phyloP scores from a whole-genome alignment of 1,140 invertebrate species.

The Ooceraea biroi region DNA sequence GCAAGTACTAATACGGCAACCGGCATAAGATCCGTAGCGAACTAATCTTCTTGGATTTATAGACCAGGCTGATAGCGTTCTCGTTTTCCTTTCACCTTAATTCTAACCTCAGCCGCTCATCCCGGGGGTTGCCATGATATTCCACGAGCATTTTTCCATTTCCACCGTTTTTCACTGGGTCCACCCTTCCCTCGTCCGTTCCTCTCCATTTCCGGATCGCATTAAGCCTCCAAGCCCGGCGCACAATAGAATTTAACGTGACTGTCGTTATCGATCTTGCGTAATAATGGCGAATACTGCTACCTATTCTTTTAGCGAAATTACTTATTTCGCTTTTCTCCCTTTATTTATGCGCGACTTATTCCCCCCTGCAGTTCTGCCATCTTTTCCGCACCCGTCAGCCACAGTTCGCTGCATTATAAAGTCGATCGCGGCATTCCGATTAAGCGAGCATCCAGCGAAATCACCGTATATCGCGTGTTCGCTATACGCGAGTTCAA shows the following conservation, averaged over 20 bases:
- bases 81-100: slow-evolving; percentile 79
- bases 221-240: slow-evolving; percentile 62
- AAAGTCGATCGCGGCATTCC: slow-evolving; percentile 1
- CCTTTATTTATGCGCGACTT: slow-evolving; percentile 37
- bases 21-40: slow-evolving; percentile 66
- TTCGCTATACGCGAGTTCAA: neutral
- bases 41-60: slow-evolving; percentile 81
- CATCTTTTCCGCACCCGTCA: neutral
- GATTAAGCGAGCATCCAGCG: slow-evolving; percentile 21
- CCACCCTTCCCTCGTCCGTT: slow-evolving; percentile 14
- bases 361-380: slow-evolving; percentile 11
- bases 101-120: slow-evolving; percentile 72
- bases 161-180: slow-evolving; percentile 60
- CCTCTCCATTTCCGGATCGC: slow-evolving; percentile 71
- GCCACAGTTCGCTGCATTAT: neutral
- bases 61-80: slow-evolving; percentile 79
- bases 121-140: slow-evolving; percentile 60
- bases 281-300: slow-evolving; percentile 58
- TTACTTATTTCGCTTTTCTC: slow-evolving; percentile 1
- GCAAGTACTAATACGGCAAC: neutral
- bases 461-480: slow-evolving; percentile 13
- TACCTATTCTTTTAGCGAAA: slow-evolving; percentile 44
- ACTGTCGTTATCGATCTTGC: slow-evolving; percentile 68
- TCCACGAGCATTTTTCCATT: slow-evolving; percentile 71
- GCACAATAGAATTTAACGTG: slow-evolving; percentile 75